Evolutionary conservation across 2,888 invertebrate species (phyloP), one percentile per base, ranked within the genome.

Genomic region (Melanostoma scalare): DNA sequence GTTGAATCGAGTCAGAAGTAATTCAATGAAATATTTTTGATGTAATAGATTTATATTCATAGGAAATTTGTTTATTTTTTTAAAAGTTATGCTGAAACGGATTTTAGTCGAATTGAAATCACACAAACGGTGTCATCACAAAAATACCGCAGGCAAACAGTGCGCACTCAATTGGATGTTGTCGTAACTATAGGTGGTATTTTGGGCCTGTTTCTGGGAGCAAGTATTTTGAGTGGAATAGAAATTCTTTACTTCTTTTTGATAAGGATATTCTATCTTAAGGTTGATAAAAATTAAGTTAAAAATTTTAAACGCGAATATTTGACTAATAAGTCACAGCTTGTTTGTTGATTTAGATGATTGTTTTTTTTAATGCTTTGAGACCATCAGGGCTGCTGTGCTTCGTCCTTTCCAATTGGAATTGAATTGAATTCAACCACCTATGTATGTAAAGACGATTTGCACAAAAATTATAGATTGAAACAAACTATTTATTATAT

Each of bases 181-280:
- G 89, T 91, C 4, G 94, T 94, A 6, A 92, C 93, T 4, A 92
- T 94, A 88, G 94, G 94, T 38, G 93, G 94, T 31, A 93, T 93
- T 20, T 88, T 93, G 42, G 93, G 93, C 0, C 89, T 94, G 0
- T 94, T 94, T 86, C 90, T 93, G 79, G 94, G 94, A 2, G 94
- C 93, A 33, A 94, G 94, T 87, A 91, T 94, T 75, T 89, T 94
- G 46, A 94, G 93, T 87, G 91, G 92, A 84, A 92, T 94, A 2
- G 94, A 94, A 87, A 88, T 94, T 58, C 73, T 93, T 3, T 93
- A 93, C 87, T 94, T 92, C 85, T 92, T 93, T 56, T 93, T 93
- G 0, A 42, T 89, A 55, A 88, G 90, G n/a, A 87, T 89, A 35
- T 86, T 75, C 36, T 87, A 87, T 73, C 9, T 10, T 10, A 46